Evolutionary conservation across 2,888 invertebrate genomes (phyloP).

Genomic region (Caenorhabditis sinica): DNA sequence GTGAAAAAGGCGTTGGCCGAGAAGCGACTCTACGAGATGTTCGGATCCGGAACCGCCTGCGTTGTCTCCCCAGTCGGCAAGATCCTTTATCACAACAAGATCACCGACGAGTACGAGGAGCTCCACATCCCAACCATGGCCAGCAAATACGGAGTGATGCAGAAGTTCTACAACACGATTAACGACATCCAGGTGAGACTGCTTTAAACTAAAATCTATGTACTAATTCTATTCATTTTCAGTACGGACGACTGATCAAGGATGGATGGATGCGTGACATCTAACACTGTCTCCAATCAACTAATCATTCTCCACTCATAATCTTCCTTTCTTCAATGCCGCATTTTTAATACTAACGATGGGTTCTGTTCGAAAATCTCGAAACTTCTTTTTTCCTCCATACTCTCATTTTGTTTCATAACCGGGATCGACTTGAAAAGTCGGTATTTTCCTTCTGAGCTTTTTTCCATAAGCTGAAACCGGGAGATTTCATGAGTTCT

Average conservation of each 20-base stretch:
- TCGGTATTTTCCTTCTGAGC: slow-evolving; percentile 17
- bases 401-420: slow-evolving; percentile 15
- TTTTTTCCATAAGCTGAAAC: slow-evolving; percentile 41
- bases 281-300: slow-evolving; percentile 20
- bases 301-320: background rate
- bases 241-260: slow-evolving; percentile 79
- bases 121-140: slow-evolving; percentile 86
- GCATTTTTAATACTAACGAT: slow-evolving; percentile 66
- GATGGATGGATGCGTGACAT: slow-evolving; percentile 79
- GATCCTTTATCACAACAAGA: slow-evolving; percentile 88
- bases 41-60: slow-evolving; percentile 98
- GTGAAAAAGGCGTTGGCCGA: slow-evolving; percentile 89
- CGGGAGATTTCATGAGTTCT: slow-evolving; percentile 21
- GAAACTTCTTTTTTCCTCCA: slow-evolving; percentile 28
- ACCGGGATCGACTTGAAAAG: slow-evolving; percentile 46
- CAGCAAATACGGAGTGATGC: slow-evolving; percentile 89
- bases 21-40: slow-evolving; percentile 93
- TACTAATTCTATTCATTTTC: slow-evolving; percentile 54
- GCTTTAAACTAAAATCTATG: background rate
- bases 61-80: slow-evolving; percentile 93
- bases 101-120: slow-evolving; percentile 86
- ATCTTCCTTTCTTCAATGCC: slow-evolving; percentile 29
- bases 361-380: slow-evolving; percentile 66
- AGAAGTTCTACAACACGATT: slow-evolving; percentile 89
- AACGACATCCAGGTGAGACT: slow-evolving; percentile 89